Evolutionary conservation across 1,140 invertebrate species (phyloP).

Genomic region (Carposina sasakii): DNA sequence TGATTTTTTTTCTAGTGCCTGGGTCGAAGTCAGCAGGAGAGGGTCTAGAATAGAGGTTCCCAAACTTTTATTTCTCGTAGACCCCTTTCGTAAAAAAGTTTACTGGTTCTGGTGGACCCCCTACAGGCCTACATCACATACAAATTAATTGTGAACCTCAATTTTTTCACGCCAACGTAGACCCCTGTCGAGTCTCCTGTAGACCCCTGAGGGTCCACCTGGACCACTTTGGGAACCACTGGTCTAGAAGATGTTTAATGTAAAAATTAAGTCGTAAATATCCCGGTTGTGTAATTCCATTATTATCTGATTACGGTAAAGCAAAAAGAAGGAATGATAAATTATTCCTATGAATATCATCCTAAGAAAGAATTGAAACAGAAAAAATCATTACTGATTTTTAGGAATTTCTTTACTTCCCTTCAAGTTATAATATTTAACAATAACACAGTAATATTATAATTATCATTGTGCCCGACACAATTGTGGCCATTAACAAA

Average conservation of each 20-base stretch:
- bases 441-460: background rate
- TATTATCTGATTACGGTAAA: no score
- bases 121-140: no score
- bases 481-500: constrained; percentile 5
- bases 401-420: background rate
- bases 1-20: background rate
- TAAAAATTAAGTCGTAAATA: no score
- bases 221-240: no score
- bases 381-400: background rate
- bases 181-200: no score
- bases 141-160: no score
- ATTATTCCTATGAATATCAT: no score
- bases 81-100: background rate
- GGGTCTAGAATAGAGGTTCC: background rate
- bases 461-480: background rate
- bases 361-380: background rate
- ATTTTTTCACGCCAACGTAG: no score
- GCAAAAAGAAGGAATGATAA: no score
- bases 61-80: background rate
- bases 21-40: background rate
- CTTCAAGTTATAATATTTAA: background rate
- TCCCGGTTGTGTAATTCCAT: no score
- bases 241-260: no score
- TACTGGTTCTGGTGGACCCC: background rate
- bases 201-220: no score